phyloP scores from a whole-genome alignment of 2,113 vertebrate species.

The Notarius quadriscutis region DNA sequence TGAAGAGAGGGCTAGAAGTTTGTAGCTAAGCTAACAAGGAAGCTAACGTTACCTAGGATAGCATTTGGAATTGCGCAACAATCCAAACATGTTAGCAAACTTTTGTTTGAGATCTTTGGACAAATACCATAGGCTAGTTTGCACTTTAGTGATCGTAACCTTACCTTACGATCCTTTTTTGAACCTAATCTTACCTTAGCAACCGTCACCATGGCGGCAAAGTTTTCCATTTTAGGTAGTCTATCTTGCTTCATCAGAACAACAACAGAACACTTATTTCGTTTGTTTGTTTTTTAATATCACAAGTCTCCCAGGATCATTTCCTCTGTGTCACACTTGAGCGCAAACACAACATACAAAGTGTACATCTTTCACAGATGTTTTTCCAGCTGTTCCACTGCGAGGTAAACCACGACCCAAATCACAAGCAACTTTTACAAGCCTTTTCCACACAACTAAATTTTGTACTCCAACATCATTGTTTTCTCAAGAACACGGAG shows the following conservation, averaged over 20 bases:
- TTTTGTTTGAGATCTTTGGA: no score
- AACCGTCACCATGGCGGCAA: slow-evolving; percentile 37
- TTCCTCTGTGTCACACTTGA: neutral
- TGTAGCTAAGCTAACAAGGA: no score
- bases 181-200: neutral
- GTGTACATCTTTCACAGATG: neutral
- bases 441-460: neutral
- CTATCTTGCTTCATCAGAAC: neutral
- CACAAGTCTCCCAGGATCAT: neutral
- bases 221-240: slow-evolving; percentile 8
- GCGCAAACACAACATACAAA: neutral
- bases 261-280: neutral
- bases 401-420: neutral
- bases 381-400: neutral
- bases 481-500: slow-evolving; percentile 1
- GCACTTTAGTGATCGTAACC: no score
- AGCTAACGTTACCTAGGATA: no score
- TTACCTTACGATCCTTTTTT: no score
- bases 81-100: no score
- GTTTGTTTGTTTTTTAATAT: neutral
- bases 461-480: slow-evolving; percentile 35
- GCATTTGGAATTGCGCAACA: no score
- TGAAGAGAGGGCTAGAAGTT: no score
- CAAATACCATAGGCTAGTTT: no score
- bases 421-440: neutral